Evolutionary conservation across 2,888 invertebrate species (phyloP).

Genomic region (Plebejus anna): DNA sequence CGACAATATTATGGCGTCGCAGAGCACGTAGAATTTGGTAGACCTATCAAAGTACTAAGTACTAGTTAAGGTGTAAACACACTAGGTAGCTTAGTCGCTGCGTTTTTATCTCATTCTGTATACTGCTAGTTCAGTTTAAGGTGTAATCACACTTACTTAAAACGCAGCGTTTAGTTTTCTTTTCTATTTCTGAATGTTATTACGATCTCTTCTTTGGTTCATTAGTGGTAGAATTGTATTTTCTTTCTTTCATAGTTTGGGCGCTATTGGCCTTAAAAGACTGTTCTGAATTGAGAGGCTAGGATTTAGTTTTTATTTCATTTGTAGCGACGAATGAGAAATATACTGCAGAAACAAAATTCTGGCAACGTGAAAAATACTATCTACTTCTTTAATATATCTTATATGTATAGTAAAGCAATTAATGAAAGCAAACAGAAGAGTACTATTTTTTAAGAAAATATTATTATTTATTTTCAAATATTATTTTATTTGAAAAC

Average conservation of each 20-base stretch:
- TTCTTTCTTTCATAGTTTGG: not conserved
- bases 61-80: constrained; percentile 17
- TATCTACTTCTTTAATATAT: not conserved
- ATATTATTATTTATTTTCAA: not conserved
- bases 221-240: constrained; percentile 7
- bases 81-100: not conserved
- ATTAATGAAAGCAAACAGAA: not conserved
- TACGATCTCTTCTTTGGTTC: not conserved
- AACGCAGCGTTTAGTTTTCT: not conserved
- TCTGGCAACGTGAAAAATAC: not conserved
- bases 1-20: not conserved
- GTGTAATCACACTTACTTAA: not conserved
- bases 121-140: constrained; percentile 9
- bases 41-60: not conserved
- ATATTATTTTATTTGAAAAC: not conserved
- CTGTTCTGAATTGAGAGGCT: constrained; percentile 1
- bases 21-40: not conserved
- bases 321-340: not conserved
- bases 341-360: not conserved
- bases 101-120: not conserved
- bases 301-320: not conserved
- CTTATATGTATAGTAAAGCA: too few species aligned
- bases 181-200: not conserved
- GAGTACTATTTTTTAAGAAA: not conserved
- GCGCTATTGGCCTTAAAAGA: not conserved